Evolutionary conservation across 2,888 invertebrate genomes (phyloP).

Genomic region (Trichacis sp.): DNA sequence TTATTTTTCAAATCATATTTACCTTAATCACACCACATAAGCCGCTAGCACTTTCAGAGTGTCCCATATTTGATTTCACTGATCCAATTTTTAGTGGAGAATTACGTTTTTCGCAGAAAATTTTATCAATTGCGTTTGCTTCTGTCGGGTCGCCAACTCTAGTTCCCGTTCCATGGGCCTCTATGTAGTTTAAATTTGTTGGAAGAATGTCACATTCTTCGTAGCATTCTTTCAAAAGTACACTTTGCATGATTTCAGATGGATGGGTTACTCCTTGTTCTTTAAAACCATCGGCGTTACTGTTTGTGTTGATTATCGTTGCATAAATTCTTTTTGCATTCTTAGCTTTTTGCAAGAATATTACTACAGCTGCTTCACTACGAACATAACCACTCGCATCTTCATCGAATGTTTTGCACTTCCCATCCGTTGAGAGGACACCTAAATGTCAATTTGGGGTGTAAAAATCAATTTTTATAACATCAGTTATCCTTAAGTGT

Average conservation of each 20-base stretch:
- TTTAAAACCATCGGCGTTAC: slow-evolving; percentile 74
- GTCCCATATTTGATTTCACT: too few species aligned
- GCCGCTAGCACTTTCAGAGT: too few species aligned
- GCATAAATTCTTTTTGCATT: slow-evolving; percentile 71
- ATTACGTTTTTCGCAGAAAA: slow-evolving; percentile 81
- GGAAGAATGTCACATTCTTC: slow-evolving; percentile 73
- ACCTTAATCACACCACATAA: too few species aligned
- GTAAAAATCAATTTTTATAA: too few species aligned
- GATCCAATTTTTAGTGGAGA: too few species aligned
- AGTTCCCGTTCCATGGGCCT: slow-evolving; percentile 84
- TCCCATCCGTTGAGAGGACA: slow-evolving; percentile 85
- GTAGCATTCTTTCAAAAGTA: slow-evolving; percentile 72
- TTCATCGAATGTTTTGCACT: slow-evolving; percentile 91
- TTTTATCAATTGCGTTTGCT: slow-evolving; percentile 82
- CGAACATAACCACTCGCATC: slow-evolving; percentile 85
- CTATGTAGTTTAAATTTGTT: slow-evolving; percentile 74
- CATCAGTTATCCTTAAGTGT: slow-evolving; percentile 70
- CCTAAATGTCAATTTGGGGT: too few species aligned
- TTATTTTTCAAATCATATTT: too few species aligned
- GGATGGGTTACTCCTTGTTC: slow-evolving; percentile 65
- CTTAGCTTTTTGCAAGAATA: slow-evolving; percentile 76
- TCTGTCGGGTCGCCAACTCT: slow-evolving; percentile 94
- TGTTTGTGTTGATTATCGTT: slow-evolving; percentile 72
- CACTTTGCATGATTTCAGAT: slow-evolving; percentile 57
- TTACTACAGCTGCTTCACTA: slow-evolving; percentile 80